Conservation (phyloP, 2,888 invertebrate genomes). For the Ornithoptera priamus region DNA sequence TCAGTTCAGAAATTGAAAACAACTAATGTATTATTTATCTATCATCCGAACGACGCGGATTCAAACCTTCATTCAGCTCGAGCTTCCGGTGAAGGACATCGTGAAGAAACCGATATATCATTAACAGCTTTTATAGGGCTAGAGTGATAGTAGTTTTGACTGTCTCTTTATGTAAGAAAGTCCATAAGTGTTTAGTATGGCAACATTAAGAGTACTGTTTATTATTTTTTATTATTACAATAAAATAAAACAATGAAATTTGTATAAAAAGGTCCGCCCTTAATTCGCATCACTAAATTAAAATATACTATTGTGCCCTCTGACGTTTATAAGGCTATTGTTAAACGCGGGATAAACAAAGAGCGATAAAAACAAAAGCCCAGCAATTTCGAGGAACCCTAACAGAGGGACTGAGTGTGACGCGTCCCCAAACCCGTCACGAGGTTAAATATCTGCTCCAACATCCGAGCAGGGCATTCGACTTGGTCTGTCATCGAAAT, state of each 20-base stretch:
- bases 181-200: too few relatives aligned
- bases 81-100: too few relatives aligned
- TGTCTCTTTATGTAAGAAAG: too few relatives aligned
- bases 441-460: conserved; percentile 15
- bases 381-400: not conserved
- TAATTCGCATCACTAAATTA: not conserved
- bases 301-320: not conserved
- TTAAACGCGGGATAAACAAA: not conserved
- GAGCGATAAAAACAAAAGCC: not conserved
- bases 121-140: too few relatives aligned
- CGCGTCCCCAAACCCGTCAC: conserved; percentile 4
- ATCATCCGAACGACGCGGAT: too few relatives aligned
- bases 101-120: too few relatives aligned
- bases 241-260: not conserved
- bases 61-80: too few relatives aligned
- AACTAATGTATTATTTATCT: too few relatives aligned
- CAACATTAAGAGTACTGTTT: too few relatives aligned
- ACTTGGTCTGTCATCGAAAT: conserved; percentile 24
- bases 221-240: too few relatives aligned
- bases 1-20: too few relatives aligned
- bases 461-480: conserved; percentile 1
- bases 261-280: not conserved
- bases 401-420: not conserved
- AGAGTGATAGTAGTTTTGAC: too few relatives aligned
- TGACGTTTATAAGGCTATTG: not conserved